Evolutionary conservation across 2,113 vertebrate genomes (phyloP).

Genomic region (Bothrops jararaca): DNA sequence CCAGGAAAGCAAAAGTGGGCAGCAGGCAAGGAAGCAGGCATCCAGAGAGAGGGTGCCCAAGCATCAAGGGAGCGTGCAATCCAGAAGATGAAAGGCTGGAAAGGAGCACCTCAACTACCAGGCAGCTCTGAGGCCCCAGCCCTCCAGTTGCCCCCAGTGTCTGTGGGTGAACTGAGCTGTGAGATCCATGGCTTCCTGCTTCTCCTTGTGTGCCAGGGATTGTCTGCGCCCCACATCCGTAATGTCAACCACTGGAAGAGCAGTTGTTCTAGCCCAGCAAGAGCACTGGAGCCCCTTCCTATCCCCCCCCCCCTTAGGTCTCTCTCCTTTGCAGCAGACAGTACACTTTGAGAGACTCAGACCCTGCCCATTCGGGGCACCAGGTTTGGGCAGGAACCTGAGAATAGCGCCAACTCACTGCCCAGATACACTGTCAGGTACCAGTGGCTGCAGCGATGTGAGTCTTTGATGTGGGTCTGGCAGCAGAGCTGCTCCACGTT

Average conservation of each 20-base stretch:
- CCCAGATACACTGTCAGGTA: conserved; percentile 96
- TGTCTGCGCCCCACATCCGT: background rate
- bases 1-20: background rate
- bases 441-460: conserved; percentile 57
- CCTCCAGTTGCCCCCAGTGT: background rate
- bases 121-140: background rate
- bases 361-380: conserved; percentile 85
- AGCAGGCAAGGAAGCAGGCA: background rate
- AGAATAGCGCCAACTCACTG: conserved; percentile 86
- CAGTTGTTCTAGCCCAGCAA: background rate
- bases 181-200: background rate
- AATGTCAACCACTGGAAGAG: too few species aligned
- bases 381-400: conserved; percentile 81
- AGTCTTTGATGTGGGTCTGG: background rate
- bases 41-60: background rate
- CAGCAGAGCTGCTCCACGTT: background rate
- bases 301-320: conserved; percentile 52
- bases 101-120: background rate
- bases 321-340: conserved; percentile 80
- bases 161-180: background rate
- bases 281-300: background rate
- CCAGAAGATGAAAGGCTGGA: background rate
- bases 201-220: background rate
- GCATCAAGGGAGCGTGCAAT: background rate
- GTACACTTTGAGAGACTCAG: conserved; percentile 93